phyloP scores from a whole-genome alignment of 1,140 invertebrate species.

The Daktulosphaira vitifoliae region DNA sequence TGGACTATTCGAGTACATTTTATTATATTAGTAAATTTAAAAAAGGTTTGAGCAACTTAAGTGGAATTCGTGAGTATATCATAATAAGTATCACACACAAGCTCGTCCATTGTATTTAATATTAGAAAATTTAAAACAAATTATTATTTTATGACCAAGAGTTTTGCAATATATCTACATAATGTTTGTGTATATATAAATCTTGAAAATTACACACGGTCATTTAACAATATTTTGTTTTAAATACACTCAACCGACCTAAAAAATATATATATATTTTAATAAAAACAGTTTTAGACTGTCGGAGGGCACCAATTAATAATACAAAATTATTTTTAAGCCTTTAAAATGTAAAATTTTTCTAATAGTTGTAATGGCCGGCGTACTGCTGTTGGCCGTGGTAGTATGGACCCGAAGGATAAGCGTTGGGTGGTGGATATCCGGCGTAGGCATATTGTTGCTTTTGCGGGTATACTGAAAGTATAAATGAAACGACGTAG shows the following conservation, averaged over 20 bases:
- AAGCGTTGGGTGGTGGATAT: constrained; percentile 72
- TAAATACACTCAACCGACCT: too few species aligned
- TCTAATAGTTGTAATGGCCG: constrained; percentile 77
- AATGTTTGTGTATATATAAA: too few species aligned
- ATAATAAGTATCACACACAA: constrained; percentile 3
- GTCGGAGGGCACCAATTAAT: too few species aligned
- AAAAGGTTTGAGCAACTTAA: constrained; percentile 23
- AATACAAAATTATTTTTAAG: too few species aligned
- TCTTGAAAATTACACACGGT: too few species aligned
- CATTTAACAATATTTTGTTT: too few species aligned
- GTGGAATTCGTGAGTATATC: background rate
- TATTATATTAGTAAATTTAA: constrained; percentile 34
- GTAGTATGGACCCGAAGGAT: constrained; percentile 77
- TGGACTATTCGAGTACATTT: background rate
- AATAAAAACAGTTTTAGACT: too few species aligned
- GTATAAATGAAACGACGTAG: constrained; percentile 37
- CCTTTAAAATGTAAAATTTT: too few species aligned
- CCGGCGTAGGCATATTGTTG: constrained; percentile 77
- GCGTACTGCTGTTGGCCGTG: constrained; percentile 59
- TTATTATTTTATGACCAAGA: constrained; percentile 10
- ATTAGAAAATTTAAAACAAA: constrained; percentile 1
- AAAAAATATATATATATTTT: too few species aligned
- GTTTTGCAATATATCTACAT: background rate
- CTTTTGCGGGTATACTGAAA: constrained; percentile 84
- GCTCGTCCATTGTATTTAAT: background rate